Base-by-base conservation (phyloP, 1,140 invertebrate genomes). In the Meteorus sp. region DNA sequence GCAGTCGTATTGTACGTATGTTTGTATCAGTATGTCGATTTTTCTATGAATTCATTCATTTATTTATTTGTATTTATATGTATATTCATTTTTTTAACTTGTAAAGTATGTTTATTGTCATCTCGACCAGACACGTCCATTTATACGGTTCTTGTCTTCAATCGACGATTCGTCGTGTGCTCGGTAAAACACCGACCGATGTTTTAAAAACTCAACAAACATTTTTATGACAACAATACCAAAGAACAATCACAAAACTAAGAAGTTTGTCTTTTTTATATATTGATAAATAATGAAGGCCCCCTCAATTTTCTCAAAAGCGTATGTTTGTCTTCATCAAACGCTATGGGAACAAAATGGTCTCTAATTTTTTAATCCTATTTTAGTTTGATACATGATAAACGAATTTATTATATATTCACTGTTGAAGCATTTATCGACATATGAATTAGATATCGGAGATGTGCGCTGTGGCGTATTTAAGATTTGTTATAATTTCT, bases 41-140 rank as follows among this genome's bases (percentile, higher is more conserved):
- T 62, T 62, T 62, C 56, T 62, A 62, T 62, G 59, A 62, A 62
- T 59, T 62, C 47, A 45, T 58, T 61, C 48, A 56, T 59, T 58
- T 54, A 62, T 58, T 58, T 58, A 54, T 55, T 62, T 43, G 19
- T 39, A 41, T 27, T 59, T 53, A 54, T 43, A 20, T 43, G 9
- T 43, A n/a, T 43, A 43, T 20, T 20, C 15, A 19, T 43, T 11
- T 43, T 43, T 20, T 19, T 19, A 4, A 8, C 5, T 9, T 43
- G 9, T 19, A 19, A 17, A 43, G 17, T 43, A 20, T 43, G 5
- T 19, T 43, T 3, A 47, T 47, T 27, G 15, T 31, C 15, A 50
- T 50, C 9, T 6, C 20, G 17, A 48, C 45, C 41, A 13, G 17
- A 31, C 47, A 37, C 41, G 27, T 56, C 39, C 37, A 27, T 39